These are phyloP conservation scores for Saturnia japonica DNA, from an alignment of 2,888 invertebrate genomes.

Conservation along the genomic window DNA sequence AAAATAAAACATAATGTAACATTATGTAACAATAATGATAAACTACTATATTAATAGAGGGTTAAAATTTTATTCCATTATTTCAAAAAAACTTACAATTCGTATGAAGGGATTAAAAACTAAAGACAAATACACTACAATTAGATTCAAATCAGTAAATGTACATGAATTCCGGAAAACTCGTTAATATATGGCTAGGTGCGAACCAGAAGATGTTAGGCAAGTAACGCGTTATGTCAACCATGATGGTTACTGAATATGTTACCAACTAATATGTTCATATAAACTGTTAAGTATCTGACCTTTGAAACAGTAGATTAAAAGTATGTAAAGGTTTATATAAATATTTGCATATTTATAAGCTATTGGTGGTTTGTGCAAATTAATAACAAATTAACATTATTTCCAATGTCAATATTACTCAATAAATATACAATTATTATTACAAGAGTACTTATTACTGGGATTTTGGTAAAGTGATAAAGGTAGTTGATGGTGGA, in stretches of 20 bases:
- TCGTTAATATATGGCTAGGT: not conserved
- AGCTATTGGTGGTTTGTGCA: not conserved
- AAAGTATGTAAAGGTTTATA: not conserved
- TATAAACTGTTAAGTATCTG: not conserved
- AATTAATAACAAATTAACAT: not conserved
- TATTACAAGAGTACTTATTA: not conserved
- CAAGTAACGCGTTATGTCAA: not conserved
- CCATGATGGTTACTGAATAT: not conserved
- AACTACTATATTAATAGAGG: too few species aligned
- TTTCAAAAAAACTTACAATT: too few species aligned
- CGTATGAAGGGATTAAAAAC: too few species aligned
- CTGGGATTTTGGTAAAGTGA: not conserved
- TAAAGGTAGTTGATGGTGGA: not conserved
- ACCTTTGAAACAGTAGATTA: not conserved
- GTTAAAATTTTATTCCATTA: too few species aligned
- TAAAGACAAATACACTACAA: too few species aligned
- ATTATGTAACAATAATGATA: too few species aligned
- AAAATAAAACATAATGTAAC: too few species aligned
- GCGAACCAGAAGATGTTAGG: not conserved
- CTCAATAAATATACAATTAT: not conserved
- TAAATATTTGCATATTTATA: not conserved
- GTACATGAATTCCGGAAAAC: not conserved
- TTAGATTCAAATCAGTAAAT: too few species aligned
- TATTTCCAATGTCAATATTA: not conserved
- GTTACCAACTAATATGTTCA: too few species aligned